Evolutionary conservation across 2,888 invertebrate species (phyloP).

Genomic region (Eurois occulta): DNA sequence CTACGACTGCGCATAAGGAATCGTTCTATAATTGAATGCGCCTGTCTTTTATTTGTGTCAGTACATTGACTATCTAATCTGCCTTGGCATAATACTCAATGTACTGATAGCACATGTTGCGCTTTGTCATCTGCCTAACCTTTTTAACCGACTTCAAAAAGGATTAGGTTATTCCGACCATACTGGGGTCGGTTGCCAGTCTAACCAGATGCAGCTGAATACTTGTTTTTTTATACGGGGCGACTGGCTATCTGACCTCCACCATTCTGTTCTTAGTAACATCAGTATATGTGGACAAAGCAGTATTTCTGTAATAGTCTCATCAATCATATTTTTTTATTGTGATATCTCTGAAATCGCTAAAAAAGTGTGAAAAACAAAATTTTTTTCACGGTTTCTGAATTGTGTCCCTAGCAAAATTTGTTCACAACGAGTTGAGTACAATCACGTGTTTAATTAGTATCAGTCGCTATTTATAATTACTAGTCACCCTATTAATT

Average conservation of each 20-base stretch:
- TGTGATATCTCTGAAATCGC: neutral
- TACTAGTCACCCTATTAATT: neutral
- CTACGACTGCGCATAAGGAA: slow-evolving; percentile 58
- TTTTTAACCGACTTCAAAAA: too few species aligned
- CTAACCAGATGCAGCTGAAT: neutral
- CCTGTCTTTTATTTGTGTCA: slow-evolving; percentile 45
- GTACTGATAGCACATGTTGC: slow-evolving; percentile 2
- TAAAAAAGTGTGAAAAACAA: too few species aligned
- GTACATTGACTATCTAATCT: slow-evolving; percentile 40
- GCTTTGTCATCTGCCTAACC: too few species aligned
- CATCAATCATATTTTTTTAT: neutral
- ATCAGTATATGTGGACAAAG: too few species aligned
- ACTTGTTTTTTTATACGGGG: neutral
- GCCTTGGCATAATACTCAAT: too few species aligned
- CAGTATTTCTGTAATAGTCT: neutral
- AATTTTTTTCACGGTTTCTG: neutral
- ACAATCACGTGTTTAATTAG: neutral
- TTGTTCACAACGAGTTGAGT: neutral
- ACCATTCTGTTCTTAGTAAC: neutral
- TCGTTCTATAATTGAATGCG: slow-evolving; percentile 59
- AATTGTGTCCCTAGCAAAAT: neutral
- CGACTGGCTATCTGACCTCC: neutral
- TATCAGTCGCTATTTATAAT: neutral
- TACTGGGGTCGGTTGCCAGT: neutral
- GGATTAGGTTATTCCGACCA: too few species aligned